phyloP scores from a whole-genome alignment of 2,113 vertebrate species.

The Sylvia atricapilla region DNA sequence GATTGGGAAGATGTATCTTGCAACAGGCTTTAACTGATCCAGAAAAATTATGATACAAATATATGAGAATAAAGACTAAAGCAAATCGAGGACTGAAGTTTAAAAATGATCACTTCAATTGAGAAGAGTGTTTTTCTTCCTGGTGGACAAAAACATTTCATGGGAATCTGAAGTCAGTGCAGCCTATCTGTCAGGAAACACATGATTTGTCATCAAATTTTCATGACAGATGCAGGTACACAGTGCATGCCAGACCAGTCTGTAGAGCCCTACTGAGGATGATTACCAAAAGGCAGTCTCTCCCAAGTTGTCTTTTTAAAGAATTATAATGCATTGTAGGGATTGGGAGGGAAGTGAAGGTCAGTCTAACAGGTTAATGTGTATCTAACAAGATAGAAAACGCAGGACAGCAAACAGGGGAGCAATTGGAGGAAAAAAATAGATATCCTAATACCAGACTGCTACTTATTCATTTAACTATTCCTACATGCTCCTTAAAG shows the following conservation, averaged over 20 bases:
- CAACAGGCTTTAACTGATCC: slow-evolving; percentile 28
- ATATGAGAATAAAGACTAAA: slow-evolving; percentile 33
- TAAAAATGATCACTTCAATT: slow-evolving; percentile 12
- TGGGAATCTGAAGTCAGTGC: slow-evolving; percentile 53
- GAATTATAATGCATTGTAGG: slow-evolving; percentile 29
- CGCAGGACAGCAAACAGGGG: background rate
- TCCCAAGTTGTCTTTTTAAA: slow-evolving; percentile 46
- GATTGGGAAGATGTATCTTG: slow-evolving; percentile 53
- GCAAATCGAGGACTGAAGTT: background rate
- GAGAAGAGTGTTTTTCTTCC: slow-evolving; percentile 51
- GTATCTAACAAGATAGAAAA: slow-evolving; percentile 37
- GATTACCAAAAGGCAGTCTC: slow-evolving; percentile 42
- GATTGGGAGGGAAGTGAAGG: slow-evolving; percentile 19
- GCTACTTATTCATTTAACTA: background rate
- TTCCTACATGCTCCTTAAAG: background rate
- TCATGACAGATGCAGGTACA: slow-evolving; percentile 50
- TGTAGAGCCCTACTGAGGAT: background rate
- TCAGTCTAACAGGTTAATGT: slow-evolving; percentile 41
- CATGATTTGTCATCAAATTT: slow-evolving; percentile 69
- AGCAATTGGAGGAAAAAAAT: background rate
- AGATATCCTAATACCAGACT: background rate
- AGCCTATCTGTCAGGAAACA: slow-evolving; percentile 60
- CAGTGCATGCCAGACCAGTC: slow-evolving; percentile 23
- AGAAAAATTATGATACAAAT: slow-evolving; percentile 26
- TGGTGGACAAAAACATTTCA: slow-evolving; percentile 43